Evolutionary conservation across 2,113 vertebrate genomes (phyloP).

Genomic region (Rostratula benghalensis): DNA sequence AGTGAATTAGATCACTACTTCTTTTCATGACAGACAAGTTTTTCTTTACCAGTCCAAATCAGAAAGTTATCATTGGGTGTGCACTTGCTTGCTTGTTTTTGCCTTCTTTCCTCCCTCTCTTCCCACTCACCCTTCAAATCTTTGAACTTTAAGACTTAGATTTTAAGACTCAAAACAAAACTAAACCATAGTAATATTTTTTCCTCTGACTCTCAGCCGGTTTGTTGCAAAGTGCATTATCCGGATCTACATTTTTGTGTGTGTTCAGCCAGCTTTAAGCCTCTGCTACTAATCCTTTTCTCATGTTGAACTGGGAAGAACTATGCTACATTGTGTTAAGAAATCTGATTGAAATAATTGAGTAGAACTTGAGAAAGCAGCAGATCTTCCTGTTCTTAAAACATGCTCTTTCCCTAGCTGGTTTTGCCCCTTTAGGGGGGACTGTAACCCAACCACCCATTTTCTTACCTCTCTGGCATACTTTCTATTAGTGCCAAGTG

Average conservation of each 20-base stretch:
- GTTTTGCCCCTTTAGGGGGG: background rate
- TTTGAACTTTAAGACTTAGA: background rate
- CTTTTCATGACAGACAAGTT: background rate
- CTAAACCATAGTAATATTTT: background rate
- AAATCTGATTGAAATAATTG: background rate
- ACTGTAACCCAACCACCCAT: background rate
- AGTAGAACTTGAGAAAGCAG: background rate
- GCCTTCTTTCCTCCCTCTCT: background rate
- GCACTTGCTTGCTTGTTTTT: background rate
- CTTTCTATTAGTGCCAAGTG: background rate
- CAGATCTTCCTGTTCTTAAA: background rate
- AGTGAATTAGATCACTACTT: background rate
- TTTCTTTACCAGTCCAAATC: background rate
- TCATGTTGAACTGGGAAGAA: background rate
- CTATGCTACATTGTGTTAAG: background rate
- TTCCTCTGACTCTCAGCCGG: background rate
- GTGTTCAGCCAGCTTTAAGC: background rate
- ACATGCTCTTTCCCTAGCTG: background rate
- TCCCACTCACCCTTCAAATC: background rate
- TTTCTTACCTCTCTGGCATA: background rate
- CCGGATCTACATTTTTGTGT: background rate
- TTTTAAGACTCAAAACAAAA: background rate
- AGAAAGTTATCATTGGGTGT: background rate
- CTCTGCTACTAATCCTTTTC: constrained; percentile 1
- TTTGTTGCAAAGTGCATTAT: background rate